Base-by-base conservation (phyloP, 2,888 invertebrate genomes). In the Encarsia formosa region DNA sequence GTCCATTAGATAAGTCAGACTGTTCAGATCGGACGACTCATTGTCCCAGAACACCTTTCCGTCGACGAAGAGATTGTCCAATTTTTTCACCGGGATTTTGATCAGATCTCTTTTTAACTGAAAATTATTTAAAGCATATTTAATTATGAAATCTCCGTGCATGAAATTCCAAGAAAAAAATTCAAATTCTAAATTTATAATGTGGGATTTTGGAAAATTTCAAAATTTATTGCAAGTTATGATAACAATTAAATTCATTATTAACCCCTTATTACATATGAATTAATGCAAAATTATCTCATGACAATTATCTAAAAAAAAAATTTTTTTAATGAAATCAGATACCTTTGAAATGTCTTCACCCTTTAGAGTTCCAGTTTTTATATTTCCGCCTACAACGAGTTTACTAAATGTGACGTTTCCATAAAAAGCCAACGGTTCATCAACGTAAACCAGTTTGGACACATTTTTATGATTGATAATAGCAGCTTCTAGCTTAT, bases 11-110 rank as follows among this genome's bases (percentile, higher is more conserved):
- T 58, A 48, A 4, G 62, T 60, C 4, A 68, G 23, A 3, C 63
- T 66, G 9, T 53, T 22, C 18, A 49, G 19, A 19, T 44, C 31
- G 18, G 9, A 4, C 2, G 56, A 57, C 37, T 58, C 16, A 23
- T 49, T 43, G 6, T 54, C 39, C 71, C 71, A 71, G 9, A 47
- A 57, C 15, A 69, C 26, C 24, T 58, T 60, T 32, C 67, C 69
- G 2, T 59, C 18, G 11, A 68, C 59, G n/a, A 24, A 55, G 13
- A 70, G 51, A 45, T 50, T 49, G 2, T 39, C 39, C 6, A 65
- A 54, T 11, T 43, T 23, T 16, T 38, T 54, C 11, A 51, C 23
- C 1, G 62, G 52, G 23, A 69, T 49, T 6, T 18, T 32, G 4
- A 54, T 32, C 26, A 64, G 47, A 13, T 37, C 56, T 0, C 61